Evolutionary conservation across 2,113 vertebrate genomes (phyloP).

Genomic region (Chrysochloris asiatica): DNA sequence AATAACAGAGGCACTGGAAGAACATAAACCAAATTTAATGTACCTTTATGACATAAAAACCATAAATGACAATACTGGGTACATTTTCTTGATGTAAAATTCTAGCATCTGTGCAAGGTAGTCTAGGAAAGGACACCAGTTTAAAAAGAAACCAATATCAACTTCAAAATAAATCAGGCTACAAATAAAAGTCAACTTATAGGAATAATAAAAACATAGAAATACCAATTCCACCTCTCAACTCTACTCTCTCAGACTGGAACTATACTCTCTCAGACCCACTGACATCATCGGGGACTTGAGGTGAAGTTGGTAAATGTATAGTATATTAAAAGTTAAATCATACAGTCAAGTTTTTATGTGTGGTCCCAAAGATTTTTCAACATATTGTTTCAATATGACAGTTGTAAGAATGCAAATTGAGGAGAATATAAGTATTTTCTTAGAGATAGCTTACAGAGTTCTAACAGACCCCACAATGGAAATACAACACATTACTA

Average conservation of each 20-base stretch:
- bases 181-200: not conserved
- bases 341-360: not conserved
- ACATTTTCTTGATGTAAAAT: not conserved
- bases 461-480: not conserved
- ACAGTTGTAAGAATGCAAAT: slow-evolving; percentile 14
- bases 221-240: not conserved
- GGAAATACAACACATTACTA: not conserved
- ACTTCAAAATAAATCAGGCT: slow-evolving; percentile 36
- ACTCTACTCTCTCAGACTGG: slow-evolving; percentile 24
- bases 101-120: not conserved
- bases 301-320: no score
- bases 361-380: not conserved
- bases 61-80: not conserved
- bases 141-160: slow-evolving; percentile 9
- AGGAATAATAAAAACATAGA: slow-evolving; percentile 23
- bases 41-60: not conserved
- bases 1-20: not conserved
- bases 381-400: slow-evolving; percentile 12
- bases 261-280: slow-evolving; percentile 31
- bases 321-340: not conserved
- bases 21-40: slow-evolving; percentile 8
- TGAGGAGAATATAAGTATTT: slow-evolving; percentile 42
- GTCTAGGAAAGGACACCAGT: not conserved
- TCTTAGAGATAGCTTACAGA: slow-evolving; percentile 9
- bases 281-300: not conserved